phyloP scores from a whole-genome alignment of 2,113 vertebrate species.

The Pituophis catenifer region DNA sequence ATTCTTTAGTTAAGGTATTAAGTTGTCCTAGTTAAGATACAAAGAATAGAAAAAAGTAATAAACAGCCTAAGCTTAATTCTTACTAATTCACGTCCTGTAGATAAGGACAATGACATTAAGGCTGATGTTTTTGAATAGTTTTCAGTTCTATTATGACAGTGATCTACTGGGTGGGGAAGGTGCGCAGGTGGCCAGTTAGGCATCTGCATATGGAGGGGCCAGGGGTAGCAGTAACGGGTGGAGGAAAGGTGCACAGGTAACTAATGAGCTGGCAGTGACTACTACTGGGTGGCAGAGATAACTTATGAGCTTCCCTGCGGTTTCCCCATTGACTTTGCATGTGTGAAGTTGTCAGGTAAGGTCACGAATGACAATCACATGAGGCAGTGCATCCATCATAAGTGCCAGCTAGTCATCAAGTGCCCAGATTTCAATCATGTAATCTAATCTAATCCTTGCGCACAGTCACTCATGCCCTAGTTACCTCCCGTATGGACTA shows the following conservation, averaged over 20 bases:
- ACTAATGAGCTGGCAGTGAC: too few species aligned
- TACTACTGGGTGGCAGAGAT: too few species aligned
- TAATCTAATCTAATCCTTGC: too few species aligned
- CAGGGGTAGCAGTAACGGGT: background rate
- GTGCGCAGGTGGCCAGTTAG: background rate
- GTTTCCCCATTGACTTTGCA: background rate
- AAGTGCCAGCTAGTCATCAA: background rate
- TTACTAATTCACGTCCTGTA: background rate
- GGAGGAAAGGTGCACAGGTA: background rate
- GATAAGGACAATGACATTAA: background rate
- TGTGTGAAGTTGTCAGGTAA: background rate
- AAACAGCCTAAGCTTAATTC: background rate
- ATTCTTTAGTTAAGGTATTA: background rate
- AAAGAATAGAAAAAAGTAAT: background rate
- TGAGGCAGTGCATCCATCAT: background rate
- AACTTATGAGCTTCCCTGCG: too few species aligned
- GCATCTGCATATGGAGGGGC: background rate
- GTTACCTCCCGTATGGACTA: too few species aligned
- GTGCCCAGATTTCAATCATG: background rate
- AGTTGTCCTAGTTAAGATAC: background rate
- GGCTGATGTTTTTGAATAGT: background rate
- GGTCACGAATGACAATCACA: background rate
- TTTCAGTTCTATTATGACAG: background rate
- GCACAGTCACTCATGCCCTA: too few species aligned
- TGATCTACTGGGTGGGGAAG: background rate